Evolutionary conservation across 1,140 invertebrate genomes (phyloP), one percentile per base, ranked within the genome.

Genomic region (Aphelinus certus): DNA sequence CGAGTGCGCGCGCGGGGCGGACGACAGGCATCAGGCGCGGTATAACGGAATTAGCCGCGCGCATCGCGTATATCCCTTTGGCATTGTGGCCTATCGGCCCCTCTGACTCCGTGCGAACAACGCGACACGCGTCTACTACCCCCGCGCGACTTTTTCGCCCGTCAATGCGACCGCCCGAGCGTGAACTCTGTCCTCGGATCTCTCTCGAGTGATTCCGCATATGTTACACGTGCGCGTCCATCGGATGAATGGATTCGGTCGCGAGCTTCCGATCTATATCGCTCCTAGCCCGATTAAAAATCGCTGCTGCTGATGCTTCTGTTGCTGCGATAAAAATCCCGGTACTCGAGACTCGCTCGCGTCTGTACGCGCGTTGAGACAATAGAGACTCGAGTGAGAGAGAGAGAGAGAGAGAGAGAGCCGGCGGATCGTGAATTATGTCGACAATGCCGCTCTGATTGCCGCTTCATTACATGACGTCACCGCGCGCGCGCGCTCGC

Each of bases 391-490:
- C 81, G 79, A 79, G 79, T 80, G 83, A 85, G 81, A 85, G 83
- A 83, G 84, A 26, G 26, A 26, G 26, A 26, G 26, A 26, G 26
- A 26, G 26, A 26, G 0, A 26, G 26, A 26, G 26, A 26, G 26
- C 26, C 82, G 78, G 73, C 79, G 80, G 79, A 79, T 78, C 81
- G 83, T 80, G 84, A 88, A 87, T 87, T 86, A 86, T 84, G 84
- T 85, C 82, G 85, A 87, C 85, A 86, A 87, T 87, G 83, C 85
- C 81, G 78, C 83, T 26, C 26, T 87, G 86, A 88, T 87, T 87
- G 87, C 75, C 80, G 83, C 80, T 86, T 87, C 83, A 86, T 87
- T 87, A 87, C 26, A 26, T 88, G 86, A 87, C 85, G 86, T 88
- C 85, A 86, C 81, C 26, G 55, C 56, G 43, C 7, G 7, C 77